Evolutionary conservation across 1,140 invertebrate species (phyloP).

Genomic region (Ceratina japonica): DNA sequence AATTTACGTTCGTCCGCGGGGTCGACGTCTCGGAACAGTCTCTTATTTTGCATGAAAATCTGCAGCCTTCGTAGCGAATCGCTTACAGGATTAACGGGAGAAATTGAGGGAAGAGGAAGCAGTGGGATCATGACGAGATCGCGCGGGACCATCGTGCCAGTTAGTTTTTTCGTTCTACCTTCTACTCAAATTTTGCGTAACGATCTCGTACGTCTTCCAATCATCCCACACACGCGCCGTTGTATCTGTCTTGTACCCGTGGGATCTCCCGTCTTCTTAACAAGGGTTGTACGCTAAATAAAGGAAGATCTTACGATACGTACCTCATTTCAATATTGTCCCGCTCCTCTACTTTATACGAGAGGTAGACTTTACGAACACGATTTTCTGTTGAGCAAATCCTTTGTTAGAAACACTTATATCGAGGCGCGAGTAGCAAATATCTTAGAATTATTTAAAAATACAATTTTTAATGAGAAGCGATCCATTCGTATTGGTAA

Average conservation of each 20-base stretch:
- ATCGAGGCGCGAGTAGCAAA: too few relatives aligned
- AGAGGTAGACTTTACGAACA: not conserved
- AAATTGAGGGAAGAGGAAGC: not conserved
- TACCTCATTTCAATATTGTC: not conserved
- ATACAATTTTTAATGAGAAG: too few relatives aligned
- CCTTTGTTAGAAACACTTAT: too few relatives aligned
- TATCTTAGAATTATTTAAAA: too few relatives aligned
- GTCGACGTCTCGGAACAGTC: too few relatives aligned
- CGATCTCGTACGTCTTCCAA: constrained; percentile 68
- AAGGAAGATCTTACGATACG: constrained; percentile 58
- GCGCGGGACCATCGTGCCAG: constrained; percentile 60
- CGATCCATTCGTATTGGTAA: too few relatives aligned
- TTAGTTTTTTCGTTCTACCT: constrained; percentile 47
- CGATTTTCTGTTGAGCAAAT: too few relatives aligned
- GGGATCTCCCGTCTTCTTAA: constrained; percentile 53
- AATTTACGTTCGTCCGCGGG: too few relatives aligned
- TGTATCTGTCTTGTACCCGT: constrained; percentile 53
- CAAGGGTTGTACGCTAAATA: constrained; percentile 61
- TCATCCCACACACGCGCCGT: constrained; percentile 47
- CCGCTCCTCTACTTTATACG: not conserved
- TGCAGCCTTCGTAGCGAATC: not conserved
- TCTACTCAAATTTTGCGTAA: constrained; percentile 50
- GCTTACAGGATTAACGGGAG: not conserved
- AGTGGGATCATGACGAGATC: constrained; percentile 35
- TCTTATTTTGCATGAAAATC: too few relatives aligned